Percentiles rank a stretch among this genome's conserved stretches.
Conservation (phyloP, 1,140 invertebrate genomes). For the Papilio polytes region DNA sequence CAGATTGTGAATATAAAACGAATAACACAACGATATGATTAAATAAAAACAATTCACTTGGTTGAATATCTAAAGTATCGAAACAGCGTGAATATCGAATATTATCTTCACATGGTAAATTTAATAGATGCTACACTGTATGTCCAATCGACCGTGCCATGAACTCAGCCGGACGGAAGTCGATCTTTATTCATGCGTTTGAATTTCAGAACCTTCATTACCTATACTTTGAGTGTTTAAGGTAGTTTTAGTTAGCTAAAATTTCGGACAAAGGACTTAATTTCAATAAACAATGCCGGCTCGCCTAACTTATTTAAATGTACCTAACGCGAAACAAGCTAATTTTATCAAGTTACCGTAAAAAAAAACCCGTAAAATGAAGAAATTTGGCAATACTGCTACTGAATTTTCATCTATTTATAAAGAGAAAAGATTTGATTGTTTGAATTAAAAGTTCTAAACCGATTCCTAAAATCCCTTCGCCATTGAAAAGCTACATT, state of each 20-base stretch:
- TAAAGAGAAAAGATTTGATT: no score
- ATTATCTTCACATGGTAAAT: not conserved
- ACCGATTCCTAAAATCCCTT: no score
- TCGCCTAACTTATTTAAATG: not conserved
- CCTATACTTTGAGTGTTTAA: not conserved
- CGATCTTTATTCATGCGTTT: constrained; percentile 36
- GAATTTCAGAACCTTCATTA: constrained; percentile 28
- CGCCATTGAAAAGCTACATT: no score
- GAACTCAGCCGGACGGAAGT: constrained; percentile 20
- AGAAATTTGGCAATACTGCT: not conserved
- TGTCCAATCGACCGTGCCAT: constrained; percentile 27
- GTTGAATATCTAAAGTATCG: not conserved
- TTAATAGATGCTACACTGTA: constrained; percentile 20
- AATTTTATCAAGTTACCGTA: not conserved
- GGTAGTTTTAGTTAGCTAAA: constrained; percentile 16
- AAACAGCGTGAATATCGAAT: not conserved
- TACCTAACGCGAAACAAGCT: not conserved
- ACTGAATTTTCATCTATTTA: no score
- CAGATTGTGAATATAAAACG: no score
- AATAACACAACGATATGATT: no score
- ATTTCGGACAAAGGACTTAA: not conserved
- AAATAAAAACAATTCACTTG: no score
- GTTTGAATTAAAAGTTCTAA: no score
- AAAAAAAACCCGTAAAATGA: not conserved
- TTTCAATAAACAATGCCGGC: not conserved